These are phyloP conservation scores for Iphiclides podalirius DNA, from an alignment of 2,888 invertebrate species.

Conservation along the genomic window DNA sequence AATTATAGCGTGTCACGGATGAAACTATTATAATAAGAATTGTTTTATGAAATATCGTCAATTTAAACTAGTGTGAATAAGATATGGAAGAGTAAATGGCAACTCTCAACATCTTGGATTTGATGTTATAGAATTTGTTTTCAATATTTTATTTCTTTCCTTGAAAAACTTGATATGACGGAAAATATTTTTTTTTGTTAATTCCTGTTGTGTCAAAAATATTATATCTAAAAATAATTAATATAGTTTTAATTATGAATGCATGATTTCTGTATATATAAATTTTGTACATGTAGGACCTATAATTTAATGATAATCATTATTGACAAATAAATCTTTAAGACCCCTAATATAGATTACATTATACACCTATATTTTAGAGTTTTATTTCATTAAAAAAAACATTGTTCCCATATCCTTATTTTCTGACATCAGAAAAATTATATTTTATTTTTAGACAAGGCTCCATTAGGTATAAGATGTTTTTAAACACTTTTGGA, in stretches of 20 bases:
- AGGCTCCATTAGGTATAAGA: no score
- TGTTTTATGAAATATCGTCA: conserved; percentile 40
- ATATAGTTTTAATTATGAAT: conserved; percentile 52
- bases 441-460: no score
- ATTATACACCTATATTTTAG: conserved; percentile 42
- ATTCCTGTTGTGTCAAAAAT: conserved; percentile 50
- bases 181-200: conserved; percentile 41
- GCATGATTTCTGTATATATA: conserved; percentile 76
- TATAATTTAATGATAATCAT: conserved; percentile 72
- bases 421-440: no score
- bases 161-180: not conserved
- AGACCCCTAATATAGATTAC: conserved; percentile 74
- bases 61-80: conserved; percentile 47
- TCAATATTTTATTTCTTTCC: not conserved
- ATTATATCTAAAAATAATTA: conserved; percentile 66
- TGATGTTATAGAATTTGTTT: not conserved
- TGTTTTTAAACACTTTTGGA: no score
- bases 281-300: conserved; percentile 77
- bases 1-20: conserved; percentile 7
- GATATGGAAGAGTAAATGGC: not conserved
- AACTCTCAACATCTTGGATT: conserved; percentile 4
- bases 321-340: conserved; percentile 71
- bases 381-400: conserved; percentile 30
- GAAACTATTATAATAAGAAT: conserved; percentile 16
- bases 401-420: no score